Evolutionary conservation across 2,888 invertebrate species (phyloP).

Genomic region (Rhimphoctona megacephalus): DNA sequence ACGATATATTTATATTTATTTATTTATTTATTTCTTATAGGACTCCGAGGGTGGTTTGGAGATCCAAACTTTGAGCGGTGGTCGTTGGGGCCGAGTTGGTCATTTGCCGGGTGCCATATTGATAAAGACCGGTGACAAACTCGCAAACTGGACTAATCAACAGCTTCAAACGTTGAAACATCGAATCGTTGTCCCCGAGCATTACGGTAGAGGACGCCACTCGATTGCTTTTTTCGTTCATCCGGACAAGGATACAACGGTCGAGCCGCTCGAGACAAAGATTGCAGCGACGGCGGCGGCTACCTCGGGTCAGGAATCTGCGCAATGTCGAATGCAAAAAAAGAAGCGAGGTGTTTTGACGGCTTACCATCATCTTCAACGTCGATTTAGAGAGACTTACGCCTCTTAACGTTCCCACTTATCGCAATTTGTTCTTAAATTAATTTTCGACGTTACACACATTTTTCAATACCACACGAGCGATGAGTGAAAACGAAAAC

Average conservation of each 20-base stretch:
- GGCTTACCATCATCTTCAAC: constrained; percentile 90
- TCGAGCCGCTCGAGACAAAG: constrained; percentile 86
- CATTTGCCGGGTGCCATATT: constrained; percentile 92
- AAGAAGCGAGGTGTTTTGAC: constrained; percentile 87
- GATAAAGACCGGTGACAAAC: constrained; percentile 91
- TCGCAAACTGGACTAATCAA: constrained; percentile 91
- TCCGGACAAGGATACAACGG: constrained; percentile 87
- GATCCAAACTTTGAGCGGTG: constrained; percentile 88
- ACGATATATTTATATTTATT: neutral
- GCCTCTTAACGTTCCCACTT: constrained; percentile 84
- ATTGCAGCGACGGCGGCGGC: constrained; percentile 76
- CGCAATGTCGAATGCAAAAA: constrained; percentile 84
- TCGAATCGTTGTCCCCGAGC: constrained; percentile 90
- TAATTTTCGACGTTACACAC: neutral
- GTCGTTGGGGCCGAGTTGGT: constrained; percentile 90
- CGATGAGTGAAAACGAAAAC: constrained; percentile 25
- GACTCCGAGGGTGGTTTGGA: constrained; percentile 92
- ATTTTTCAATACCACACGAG: neutral
- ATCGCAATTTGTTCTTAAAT: constrained; percentile 12
- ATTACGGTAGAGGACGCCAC: constrained; percentile 89
- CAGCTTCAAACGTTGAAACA: constrained; percentile 90
- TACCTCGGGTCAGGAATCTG: constrained; percentile 78
- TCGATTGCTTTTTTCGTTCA: constrained; percentile 92
- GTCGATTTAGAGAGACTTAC: constrained; percentile 90
- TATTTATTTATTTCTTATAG: constrained; percentile 80